Base-by-base conservation (phyloP, 2,888 invertebrate species). In the Hemistola chrysoprasaria region DNA sequence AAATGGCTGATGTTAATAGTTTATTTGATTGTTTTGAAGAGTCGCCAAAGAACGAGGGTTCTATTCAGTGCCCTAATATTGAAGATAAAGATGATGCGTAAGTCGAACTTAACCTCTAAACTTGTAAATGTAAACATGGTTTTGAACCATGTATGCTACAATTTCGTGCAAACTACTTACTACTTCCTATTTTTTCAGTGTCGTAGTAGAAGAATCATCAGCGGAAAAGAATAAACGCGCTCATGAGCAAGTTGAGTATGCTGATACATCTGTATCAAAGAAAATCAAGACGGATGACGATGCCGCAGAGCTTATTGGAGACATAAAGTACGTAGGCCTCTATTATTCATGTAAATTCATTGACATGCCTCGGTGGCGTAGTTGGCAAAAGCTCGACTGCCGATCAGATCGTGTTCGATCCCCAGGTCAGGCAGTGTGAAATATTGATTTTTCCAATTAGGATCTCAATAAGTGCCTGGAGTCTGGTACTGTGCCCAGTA, bases 21-120 rank as follows among this genome's bases (percentile, higher is more conserved):
- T 63, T 88, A 58, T 88, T 88, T 59, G 82, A 83, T 65, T 87
- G 87, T 63, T 87, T 88, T 54, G 84, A 84, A 22, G 79, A 85
- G 27, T 43, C 66, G 3, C 44, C 63, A 4, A 51, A 67, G 11
- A 77, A 65, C 53, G 72, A 71, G 51, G 52, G 69, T 16, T 51
- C 75, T 20, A 55, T 74, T 22, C 75, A 78, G 47, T 65, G 75
- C 34, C 78, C 80, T 21, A 74, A 71, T 26, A 45, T 77, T 10
- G 62, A 69, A 45, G 64, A 47, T 31, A 62, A 61, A 6, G 57
- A 62, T 16, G 53, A 59, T 11, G 21, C 54, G 86, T 86, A 67
- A 69, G 85, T 76, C 38, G 5, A 9, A 24, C 37, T 41, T 70
- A 76, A 78, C 79, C 76, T 78, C 47, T 47, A 54, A 48, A 24